Percentiles rank a stretch among this genome's conserved stretches.
phyloP scores from a whole-genome alignment of 2,888 invertebrate genomes.

The Lottia gigantea region DNA sequence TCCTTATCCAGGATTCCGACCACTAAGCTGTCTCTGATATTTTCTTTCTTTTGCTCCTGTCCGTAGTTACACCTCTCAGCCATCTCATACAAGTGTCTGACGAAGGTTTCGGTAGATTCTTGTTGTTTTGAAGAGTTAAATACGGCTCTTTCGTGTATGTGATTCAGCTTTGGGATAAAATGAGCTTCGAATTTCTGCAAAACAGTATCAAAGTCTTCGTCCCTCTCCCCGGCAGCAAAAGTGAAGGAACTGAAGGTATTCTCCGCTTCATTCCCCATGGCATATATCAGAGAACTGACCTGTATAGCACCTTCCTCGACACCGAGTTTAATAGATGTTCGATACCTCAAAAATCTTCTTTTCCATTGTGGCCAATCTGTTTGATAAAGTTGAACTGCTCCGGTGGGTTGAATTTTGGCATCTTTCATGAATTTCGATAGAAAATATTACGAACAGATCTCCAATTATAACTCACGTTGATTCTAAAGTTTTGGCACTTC shows the following conservation, averaged over 20 bases:
- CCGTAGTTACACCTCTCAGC: conserved; percentile 28
- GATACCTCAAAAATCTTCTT: conserved; percentile 18
- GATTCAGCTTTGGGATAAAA: conserved; percentile 23
- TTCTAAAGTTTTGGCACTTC: no score
- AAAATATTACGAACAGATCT: no score
- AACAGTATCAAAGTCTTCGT: conserved; percentile 19
- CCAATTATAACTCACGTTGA: no score
- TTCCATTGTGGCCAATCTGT: conserved; percentile 27
- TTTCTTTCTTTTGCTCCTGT: conserved; percentile 13
- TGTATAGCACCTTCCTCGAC: conserved; percentile 21
- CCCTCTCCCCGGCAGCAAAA: conserved; percentile 19
- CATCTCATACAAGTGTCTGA: conserved; percentile 23
- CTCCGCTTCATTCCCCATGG: conserved; percentile 23
- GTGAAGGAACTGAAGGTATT: conserved; percentile 22
- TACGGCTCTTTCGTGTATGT: conserved; percentile 26
- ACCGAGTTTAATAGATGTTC: conserved; percentile 18
- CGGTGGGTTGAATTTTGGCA: conserved; percentile 23
- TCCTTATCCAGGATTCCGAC: conserved; percentile 22
- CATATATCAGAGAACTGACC: conserved; percentile 24
- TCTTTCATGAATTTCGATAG: no score
- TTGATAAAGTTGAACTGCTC: conserved; percentile 22
- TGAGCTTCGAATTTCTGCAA: conserved; percentile 25
- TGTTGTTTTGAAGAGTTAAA: conserved; percentile 18
- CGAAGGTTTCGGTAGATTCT: conserved; percentile 22
- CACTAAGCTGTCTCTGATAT: conserved; percentile 26